Base-by-base conservation (phyloP, 2,113 vertebrate species). In the Trichomycterus rosablanca region DNA sequence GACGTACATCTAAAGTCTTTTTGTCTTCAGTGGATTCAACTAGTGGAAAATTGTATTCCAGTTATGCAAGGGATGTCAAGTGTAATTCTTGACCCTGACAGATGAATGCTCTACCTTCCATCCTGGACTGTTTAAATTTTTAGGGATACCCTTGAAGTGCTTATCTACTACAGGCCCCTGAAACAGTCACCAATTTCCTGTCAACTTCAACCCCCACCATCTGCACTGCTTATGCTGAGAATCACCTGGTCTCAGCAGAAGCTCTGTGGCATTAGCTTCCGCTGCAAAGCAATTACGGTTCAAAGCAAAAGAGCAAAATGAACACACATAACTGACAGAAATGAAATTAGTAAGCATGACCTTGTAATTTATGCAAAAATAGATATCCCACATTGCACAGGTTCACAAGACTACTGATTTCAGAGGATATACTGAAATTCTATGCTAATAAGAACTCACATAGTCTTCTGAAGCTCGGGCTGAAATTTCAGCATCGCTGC, bases 391-490 rank as follows among this genome's bases (percentile, higher is more conserved):
- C 0, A 40, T 43, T 5, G 43, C 8, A 52, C 7, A 63, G 10
- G 34, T 46, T 23, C 22, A 3, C 42, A 48, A 20, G 2, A 37
- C 32, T 30, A 22, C 16, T 10, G 18, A 39, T 43, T 35, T 59
- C 40, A 59, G 30, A 20, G 52, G 18, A 46, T 58, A 24, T 28
- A 58, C 53, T 55, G 46, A 68, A 68, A 50, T 8, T 53, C 35
- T 59, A 14, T 14, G 15, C 28, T 49, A 8, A 26, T 14, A 40
- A 57, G 40, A 57, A 66, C 78, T 80, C 77, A 88, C 74, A 70
- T 72, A 65, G 68, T 76, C 83, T 72, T 86, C 85, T 28, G 49
- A 42, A 66, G 79, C 78, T 71, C 79, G 57, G 63, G 65, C 74
- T 49, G 66, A 71, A 59, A 63, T 54, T 59, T 75, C 78, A 57